Evolutionary conservation across 2,888 invertebrate genomes (phyloP), one percentile per base, ranked within the genome.

Genomic region (Cecidostiba fungosa): DNA sequence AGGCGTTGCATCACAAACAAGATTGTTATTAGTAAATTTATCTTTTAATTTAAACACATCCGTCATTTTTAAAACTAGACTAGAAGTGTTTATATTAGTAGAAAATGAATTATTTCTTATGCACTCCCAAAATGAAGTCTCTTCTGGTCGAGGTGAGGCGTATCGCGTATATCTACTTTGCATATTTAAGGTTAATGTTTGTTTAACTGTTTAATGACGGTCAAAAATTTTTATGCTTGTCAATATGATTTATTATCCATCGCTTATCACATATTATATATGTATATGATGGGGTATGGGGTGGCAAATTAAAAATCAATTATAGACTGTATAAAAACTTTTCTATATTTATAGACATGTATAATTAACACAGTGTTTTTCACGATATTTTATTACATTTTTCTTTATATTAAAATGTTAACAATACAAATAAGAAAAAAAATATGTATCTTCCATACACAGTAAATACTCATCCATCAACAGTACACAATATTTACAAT

Each of bases 401-500:
- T 80, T 36, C 23, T 76, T 14, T 36, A 47, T 43, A 47, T 23
- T 43, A 23, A 23, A 36, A 4, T 69, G n/a, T 70, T 59, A 62
- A 73, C 47, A 50, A 76, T 47, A 76, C 2, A 14, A 70, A 50
- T 14, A 62, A 62, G 62, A 50, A 32, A 69, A 84, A 70, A 76
- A 79, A 78, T 69, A 78, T 81, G 70, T 85, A 47, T 32, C 83
- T 62, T 77, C 66, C 29, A 66, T 66, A 80, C 72, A 77, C 73
- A 69, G 32, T 62, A 77, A 80, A 77, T 82, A 66, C 50, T 77
- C 23, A 76, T 80, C 1, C 39, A 70, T 76, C 43, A 77, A 59
- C 54, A 62, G 43, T 72, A 85, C 50, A 50, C 50, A 78, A 82
- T 85, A 85, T 85, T 66, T 80, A 83, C 80, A 86, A 84, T 73